These are phyloP conservation scores for Indicator maculatus DNA, from an alignment of 2,113 vertebrate species.

Conservation along the genomic window DNA sequence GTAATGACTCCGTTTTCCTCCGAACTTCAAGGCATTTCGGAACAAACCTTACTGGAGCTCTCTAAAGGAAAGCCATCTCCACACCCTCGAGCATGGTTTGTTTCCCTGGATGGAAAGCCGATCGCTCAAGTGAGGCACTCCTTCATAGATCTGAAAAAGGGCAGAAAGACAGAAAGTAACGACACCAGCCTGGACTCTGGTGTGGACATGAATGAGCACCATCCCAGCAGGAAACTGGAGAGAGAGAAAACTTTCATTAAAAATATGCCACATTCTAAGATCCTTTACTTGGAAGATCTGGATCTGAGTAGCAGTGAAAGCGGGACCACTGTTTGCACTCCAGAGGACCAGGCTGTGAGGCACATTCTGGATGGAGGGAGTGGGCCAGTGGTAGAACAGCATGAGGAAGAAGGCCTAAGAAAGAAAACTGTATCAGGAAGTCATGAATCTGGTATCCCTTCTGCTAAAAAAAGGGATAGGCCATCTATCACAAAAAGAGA, in stretches of 20 bases:
- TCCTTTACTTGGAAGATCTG: conserved; percentile 85
- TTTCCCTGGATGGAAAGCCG: conserved; percentile 93
- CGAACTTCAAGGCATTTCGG: conserved; percentile 93
- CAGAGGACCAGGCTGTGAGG: conserved; percentile 87
- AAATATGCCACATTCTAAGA: conserved; percentile 82
- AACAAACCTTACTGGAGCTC: conserved; percentile 90
- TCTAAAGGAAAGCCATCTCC: conserved; percentile 87
- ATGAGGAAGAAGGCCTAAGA: conserved; percentile 56
- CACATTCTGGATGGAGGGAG: conserved; percentile 82
- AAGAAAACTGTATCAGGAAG: conserved; percentile 58
- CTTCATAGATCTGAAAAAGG: conserved; percentile 90
- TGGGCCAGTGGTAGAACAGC: conserved; percentile 48
- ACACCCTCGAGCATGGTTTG: conserved; percentile 93
- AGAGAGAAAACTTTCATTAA: conserved; percentile 86
- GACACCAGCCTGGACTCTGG: conserved; percentile 96
- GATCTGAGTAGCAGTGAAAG: conserved; percentile 95
- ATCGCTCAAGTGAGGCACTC: conserved; percentile 93
- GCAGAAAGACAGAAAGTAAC: conserved; percentile 88
- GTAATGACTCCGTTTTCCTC: conserved; percentile 86
- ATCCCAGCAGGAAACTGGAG: conserved; percentile 81
- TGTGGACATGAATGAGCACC: conserved; percentile 96
- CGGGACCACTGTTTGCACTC: conserved; percentile 88
- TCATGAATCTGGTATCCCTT: conserved; percentile 64
- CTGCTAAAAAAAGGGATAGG: conserved; percentile 69
- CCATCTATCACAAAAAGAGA: conserved; percentile 69